A percentile compares a stretch with the other conserved stretches of the same genome.
Conservation (phyloP, 1,140 invertebrate species). For the Caenorhabditis brenneri region DNA sequence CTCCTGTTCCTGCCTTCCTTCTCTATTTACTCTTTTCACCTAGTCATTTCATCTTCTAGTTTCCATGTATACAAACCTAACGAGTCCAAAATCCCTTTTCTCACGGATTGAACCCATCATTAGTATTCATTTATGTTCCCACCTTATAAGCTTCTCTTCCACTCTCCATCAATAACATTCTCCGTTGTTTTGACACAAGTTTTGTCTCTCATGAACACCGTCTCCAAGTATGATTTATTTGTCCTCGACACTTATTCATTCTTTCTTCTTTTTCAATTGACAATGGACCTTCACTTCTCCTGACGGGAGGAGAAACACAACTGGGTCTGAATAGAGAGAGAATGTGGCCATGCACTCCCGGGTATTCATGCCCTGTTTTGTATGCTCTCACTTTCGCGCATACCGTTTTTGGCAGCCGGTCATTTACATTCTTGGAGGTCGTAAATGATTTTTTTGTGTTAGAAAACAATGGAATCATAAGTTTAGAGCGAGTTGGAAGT, state of each 20-base stretch:
- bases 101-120: constrained; percentile 16
- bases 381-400: constrained; percentile 29
- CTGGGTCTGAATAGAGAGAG: neutral
- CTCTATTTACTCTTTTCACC: neutral
- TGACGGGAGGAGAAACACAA: neutral
- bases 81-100: neutral
- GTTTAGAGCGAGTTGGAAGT: too few species aligned
- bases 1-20: neutral
- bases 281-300: neutral
- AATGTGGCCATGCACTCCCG: constrained; percentile 3
- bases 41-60: neutral
- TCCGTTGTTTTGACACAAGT: neutral
- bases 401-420: constrained; percentile 22
- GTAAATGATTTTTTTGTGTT: neutral
- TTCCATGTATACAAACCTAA: neutral
- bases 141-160: neutral
- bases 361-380: neutral
- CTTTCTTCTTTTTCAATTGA: neutral
- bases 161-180: neutral
- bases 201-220: neutral
- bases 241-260: constrained; percentile 34
- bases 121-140: constrained; percentile 31
- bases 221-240: constrained; percentile 3
- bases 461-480: too few species aligned
- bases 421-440: constrained; percentile 20